Conservation (phyloP, 2,888 invertebrate species). For the Drosophila buzzatii region DNA sequence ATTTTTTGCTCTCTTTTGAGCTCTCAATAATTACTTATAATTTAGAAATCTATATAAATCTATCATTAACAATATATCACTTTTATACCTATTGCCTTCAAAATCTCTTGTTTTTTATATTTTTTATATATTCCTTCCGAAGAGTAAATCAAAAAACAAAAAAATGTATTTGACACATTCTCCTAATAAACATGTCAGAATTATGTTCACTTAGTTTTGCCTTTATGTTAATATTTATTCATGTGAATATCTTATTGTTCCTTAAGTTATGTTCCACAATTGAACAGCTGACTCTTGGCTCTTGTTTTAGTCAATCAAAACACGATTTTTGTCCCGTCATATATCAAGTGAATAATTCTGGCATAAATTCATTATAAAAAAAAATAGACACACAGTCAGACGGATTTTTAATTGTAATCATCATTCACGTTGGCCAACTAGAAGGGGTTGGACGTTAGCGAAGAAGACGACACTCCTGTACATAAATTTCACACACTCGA, state of each 20-base stretch:
- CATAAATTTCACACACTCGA: conserved; percentile 79
- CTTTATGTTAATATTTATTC: background rate
- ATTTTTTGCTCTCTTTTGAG: background rate
- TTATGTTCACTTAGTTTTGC: background rate
- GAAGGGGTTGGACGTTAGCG: conserved; percentile 29
- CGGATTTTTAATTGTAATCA: conserved; percentile 66
- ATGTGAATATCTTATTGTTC: background rate
- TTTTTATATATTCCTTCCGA: background rate
- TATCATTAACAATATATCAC: no score
- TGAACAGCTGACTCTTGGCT: conserved; percentile 3
- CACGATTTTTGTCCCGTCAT: conserved; percentile 45
- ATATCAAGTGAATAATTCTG: conserved; percentile 57
- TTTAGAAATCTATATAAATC: no score
- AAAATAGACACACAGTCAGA: conserved; percentile 1
- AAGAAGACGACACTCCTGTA: conserved; percentile 65
- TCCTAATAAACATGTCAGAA: conserved; percentile 1
- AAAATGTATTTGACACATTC: background rate
- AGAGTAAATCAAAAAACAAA: background rate
- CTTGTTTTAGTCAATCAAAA: conserved; percentile 48
- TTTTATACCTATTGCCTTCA: no score
- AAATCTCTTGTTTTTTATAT: no score
- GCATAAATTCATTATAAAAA: conserved; percentile 47
- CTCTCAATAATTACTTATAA: no score
- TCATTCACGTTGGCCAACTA: conserved; percentile 63
- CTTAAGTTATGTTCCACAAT: conserved; percentile 35